Evolutionary conservation across 2,113 vertebrate genomes (phyloP), one percentile per base, ranked within the genome.

Genomic region (Anguilla japonica): DNA sequence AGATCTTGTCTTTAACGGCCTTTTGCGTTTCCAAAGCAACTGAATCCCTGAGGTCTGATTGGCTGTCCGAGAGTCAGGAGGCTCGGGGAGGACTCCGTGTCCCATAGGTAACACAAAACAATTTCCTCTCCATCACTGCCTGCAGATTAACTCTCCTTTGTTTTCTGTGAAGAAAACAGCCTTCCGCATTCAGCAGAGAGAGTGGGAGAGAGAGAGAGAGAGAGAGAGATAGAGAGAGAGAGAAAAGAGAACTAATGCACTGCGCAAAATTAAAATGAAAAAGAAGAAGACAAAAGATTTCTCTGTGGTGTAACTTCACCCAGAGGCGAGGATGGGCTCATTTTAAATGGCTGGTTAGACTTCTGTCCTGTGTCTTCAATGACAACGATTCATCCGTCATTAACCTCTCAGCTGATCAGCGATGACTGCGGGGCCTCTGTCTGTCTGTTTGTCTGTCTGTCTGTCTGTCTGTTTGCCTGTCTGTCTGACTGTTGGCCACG

Each of bases 11-110:
- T 7, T 15, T 39, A 41, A 63, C n/a, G 60, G 20, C 39, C 83
- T 39, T 79, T 79, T 41, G 67, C 75, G 41, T 46, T 85, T 80
- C 26, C 14, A 16, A 80, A 79, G 75, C 79, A 57, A 85, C 53
- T 85, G 84, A 53, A 53, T 80, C 84, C 84, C 46, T 57, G 9
- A 57, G 75, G 50, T 39, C 4, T 41, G 75, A 63, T 80, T 56
- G 60, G 71, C 63, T 22, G 26, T 20, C 3, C 63, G 53, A 29
- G 29, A 5, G 13, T 83, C 50, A 57, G 50, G n/a, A 34, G 26
- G 50, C 50, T 34, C n/a, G 0, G 0, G 46, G 82, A 39, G 53
- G 53, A 85, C n/a, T 56, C 22, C 16, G 1, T 60, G 14, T 41
- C 41, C 40, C 80, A 43, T 8, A 81, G 80, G 41, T 81, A 43